These are phyloP conservation scores for Grus americana DNA, from an alignment of 2,113 vertebrate genomes.

Conservation along the genomic window DNA sequence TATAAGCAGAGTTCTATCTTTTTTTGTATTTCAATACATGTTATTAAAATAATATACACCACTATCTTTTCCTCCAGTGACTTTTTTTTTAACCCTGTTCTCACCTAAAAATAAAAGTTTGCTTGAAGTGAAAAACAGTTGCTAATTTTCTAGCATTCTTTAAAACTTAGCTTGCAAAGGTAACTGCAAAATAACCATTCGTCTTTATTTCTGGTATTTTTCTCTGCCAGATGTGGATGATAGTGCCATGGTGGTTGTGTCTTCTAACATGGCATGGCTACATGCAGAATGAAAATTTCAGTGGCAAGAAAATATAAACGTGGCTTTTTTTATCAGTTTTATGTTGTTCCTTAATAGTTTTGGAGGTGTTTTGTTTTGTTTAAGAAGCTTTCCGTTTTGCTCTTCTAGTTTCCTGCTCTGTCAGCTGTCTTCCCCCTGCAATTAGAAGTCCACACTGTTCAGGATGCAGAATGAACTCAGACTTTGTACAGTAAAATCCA, in stretches of 20 bases:
- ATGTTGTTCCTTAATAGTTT: background rate
- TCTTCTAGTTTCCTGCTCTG: background rate
- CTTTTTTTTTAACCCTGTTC: background rate
- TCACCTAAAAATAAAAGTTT: background rate
- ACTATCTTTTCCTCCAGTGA: background rate
- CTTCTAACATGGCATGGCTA: background rate
- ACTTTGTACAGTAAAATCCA: background rate
- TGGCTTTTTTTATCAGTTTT: background rate
- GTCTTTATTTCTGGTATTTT: background rate
- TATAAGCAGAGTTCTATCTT: background rate
- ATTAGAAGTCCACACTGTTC: fast-evolving
- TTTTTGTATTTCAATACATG: background rate
- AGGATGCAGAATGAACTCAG: background rate
- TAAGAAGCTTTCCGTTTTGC: background rate
- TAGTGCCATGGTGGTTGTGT: background rate
- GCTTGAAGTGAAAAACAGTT: background rate
- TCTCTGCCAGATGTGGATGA: background rate
- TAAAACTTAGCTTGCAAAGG: background rate
- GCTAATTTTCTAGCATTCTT: background rate
- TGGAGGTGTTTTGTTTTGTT: background rate
- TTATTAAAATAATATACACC: background rate
- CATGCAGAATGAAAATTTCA: background rate
- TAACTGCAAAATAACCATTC: background rate
- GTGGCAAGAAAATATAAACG: background rate
- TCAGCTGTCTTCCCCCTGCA: background rate